Base-by-base conservation (phyloP, 2,113 vertebrate species). In the Solenodon paradoxus region DNA sequence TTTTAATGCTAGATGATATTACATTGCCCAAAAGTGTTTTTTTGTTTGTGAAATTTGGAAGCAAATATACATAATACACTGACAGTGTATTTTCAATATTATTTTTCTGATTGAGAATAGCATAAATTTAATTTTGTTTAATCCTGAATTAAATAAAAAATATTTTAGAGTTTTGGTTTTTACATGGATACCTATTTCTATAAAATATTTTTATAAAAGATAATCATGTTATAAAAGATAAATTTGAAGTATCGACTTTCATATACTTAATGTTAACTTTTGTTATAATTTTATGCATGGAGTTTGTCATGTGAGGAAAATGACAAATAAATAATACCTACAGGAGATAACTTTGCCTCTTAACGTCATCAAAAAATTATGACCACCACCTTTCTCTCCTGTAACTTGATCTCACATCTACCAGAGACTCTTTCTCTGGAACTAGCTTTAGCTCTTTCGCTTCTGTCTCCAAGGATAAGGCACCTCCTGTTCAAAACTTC, bases 191-290 rank as follows among this genome's bases (percentile, higher is more conserved):
- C 8, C 40, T 26, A 68, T 16, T 61, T 24, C 68, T 86, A 55
- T 72, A 32, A 93, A 91, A 89, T 63, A 90, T 51, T 88, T 90
- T 63, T 64, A 2, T 92, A 75, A 66, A 86, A 72, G 55, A 66
- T 22, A 89, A 87, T 83, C 5, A 80, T 61, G 72, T 66, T 92
- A 84, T 64, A 79, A 89, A 88, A 72, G 38, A 59, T 83, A 68
- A 71, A 88, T 80, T 83, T 75, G 20, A 94, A 89, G n/a, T 66
- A 45, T 95, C 82, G 38, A 82, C 81, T 89, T 85, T 88, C 92
- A 93, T 93, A 53, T 82, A 53, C 47, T 90, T 64, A 63, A 72
- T 78, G 26, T 85, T 66, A 95, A n/a, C 88, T 90, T 72, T 24
- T 94, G 4, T 90, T 88, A 51, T 26, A 40, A 13, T 79, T 66